Evolutionary conservation across 2,113 vertebrate species (phyloP), one percentile per base, ranked within the genome.

Genomic region (Micromys minutus): DNA sequence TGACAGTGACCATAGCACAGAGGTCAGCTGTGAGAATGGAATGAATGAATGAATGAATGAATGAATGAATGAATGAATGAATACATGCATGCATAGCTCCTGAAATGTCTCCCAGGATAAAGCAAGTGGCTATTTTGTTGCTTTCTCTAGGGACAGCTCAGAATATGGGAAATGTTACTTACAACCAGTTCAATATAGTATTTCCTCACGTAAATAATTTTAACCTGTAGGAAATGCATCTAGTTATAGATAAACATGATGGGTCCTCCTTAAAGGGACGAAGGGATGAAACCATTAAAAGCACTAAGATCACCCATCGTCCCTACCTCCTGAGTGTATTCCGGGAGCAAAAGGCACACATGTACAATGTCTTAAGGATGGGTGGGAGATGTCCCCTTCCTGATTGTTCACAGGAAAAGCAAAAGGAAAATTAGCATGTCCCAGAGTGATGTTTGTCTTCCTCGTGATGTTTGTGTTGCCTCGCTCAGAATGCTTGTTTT

Each of bases 131-230:
- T 89, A 29, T 90, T n/a, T n/a, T 92, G 26, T 52, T 47, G 36
- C 47, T 95, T 86, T 93, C 55, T 87, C 34, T 90, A 65, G 15
- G 52, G 72, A 13, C 22, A 87, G 29, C 65, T 94, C 65, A 90
- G 59, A 80, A 71, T 63, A 83, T 89, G 81, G 57, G 90, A 71
- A 93, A 65, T 36, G 45, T 61, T 29, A 72, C 21, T 84, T 65
- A 34, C 11, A 9, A 63, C 67, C 74, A 74, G 22, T 57, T 75
- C 29, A 55, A 12, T 34, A 17, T 42, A n/a, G 13, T 85, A 19
- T 85, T 96, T 77, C 47, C 45, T 89, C 8, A 0, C 74, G 22
- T n/a, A 85, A 63, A 19, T 91, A 22, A 81, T 94, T 84, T 95
- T 95, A 93, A 86, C 31, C 47, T 88, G 7, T 29, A 83, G 34